Base-by-base conservation (phyloP, 2,888 invertebrate genomes). In the Habroteleia sp. region DNA sequence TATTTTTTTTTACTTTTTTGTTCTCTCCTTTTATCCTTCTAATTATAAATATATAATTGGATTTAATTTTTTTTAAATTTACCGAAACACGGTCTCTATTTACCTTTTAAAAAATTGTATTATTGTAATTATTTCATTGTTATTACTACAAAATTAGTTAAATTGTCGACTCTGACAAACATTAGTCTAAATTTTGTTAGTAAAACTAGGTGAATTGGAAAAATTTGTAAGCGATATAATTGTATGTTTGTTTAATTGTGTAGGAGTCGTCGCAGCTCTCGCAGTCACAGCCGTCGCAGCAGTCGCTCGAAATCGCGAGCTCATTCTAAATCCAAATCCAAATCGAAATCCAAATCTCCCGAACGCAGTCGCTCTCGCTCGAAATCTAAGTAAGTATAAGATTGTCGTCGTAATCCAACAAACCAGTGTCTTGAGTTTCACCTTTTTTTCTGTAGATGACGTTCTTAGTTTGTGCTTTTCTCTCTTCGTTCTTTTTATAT, bases 291-390 rank as follows among this genome's bases (percentile, higher is more conserved):
- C 77, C 90, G 91, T 37, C 89, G 89, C 73, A 89, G 90, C 83
- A 92, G 92, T 65, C 91, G 91, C 29, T 92, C 92, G 79, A 92
- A 92, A 84, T 90, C 90, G 69, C 89, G 90, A 76, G 92, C 92
- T 75, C 91, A 91, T 39, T 92, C 91, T 46, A 93, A 93, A 90
- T 93, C 92, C 86, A 95, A 94, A 90, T 94, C 94, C 50, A 93
- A 94, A 37, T 94, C 92, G 10, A 20, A 20, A 20, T 20, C 20
- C 3, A 95, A 95, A 87, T 95, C 95, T 78, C 89, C 83, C 41
- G 85, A 87, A 72, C 88, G 87, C 79, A 89, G 89, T 23, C 92
- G 93, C 68, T 95, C 94, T 31, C 90, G 94, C 65, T 94, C 95
- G 27, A 92, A 93, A 74, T 95, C 95, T 79, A 93, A 93, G 94